Evolutionary conservation across 2,888 invertebrate genomes (phyloP).

Genomic region (Heliconius charithonia): DNA sequence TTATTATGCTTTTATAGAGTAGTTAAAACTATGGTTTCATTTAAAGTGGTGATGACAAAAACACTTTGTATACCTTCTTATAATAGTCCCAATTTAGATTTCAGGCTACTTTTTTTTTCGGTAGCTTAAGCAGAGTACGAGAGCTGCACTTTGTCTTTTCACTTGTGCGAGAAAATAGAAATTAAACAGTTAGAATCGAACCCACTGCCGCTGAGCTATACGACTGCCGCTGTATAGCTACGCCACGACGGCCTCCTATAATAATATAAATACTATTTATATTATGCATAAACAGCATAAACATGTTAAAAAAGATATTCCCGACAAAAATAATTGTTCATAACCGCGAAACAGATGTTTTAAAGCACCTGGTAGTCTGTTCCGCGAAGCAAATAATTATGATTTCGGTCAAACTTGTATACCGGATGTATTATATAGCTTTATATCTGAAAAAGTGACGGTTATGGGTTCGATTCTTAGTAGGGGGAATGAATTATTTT

Average conservation of each 20-base stretch:
- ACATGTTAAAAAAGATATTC: not conserved
- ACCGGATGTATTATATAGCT: not conserved
- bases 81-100: too few relatives aligned
- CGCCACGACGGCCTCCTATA: not conserved
- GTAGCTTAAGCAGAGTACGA: too few relatives aligned
- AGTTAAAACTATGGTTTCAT: too few relatives aligned
- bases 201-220: not conserved
- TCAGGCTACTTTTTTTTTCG: too few relatives aligned
- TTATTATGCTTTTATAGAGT: too few relatives aligned
- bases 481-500: too few relatives aligned
- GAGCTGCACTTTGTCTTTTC: too few relatives aligned
- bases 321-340: not conserved
- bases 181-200: not conserved
- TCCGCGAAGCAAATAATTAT: not conserved
- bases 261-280: not conserved
- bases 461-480: not conserved
- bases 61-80: too few relatives aligned
- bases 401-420: not conserved
- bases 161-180: too few relatives aligned
- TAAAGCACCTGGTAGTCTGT: conserved; percentile 9
- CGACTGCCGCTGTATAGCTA: not conserved
- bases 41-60: too few relatives aligned
- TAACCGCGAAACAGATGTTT: conserved; percentile 17
- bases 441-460: not conserved
- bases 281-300: not conserved